A percentile compares a stretch with the other conserved stretches of the same genome.
phyloP scores from a whole-genome alignment of 2,797 vertebrate species.

The Mus caroli region DNA sequence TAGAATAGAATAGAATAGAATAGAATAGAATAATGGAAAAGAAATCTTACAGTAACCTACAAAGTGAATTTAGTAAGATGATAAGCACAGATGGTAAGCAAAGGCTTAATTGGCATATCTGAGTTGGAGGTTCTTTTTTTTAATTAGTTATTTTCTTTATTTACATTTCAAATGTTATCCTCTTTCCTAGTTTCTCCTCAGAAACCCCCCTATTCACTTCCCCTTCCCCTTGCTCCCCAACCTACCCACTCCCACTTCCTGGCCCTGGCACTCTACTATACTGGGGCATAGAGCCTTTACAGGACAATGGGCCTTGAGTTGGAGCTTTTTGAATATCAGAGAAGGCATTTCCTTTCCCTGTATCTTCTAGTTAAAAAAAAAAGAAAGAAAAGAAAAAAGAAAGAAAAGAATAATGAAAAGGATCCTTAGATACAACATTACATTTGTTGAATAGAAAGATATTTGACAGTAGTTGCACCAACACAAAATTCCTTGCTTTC shows the following conservation, averaged over 20 bases:
- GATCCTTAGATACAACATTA: not conserved
- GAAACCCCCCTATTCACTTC: too few species aligned
- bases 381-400: too few species aligned
- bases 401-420: not conserved
- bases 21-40: not conserved
- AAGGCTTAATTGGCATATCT: not conserved
- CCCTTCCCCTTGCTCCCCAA: too few species aligned
- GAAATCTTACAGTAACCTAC: not conserved
- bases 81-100: not conserved
- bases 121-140: not conserved
- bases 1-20: not conserved
- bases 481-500: not conserved
- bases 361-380: not conserved
- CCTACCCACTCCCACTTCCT: too few species aligned
- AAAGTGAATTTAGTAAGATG: slow-evolving; percentile 5
- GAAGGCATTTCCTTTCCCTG: not conserved
- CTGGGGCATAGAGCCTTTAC: too few species aligned
- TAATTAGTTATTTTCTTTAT: too few species aligned
- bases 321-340: not conserved
- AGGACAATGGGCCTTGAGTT: too few species aligned
- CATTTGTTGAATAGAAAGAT: not conserved
- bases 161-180: too few species aligned
- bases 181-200: too few species aligned
- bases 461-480: not conserved
- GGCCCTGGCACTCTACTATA: too few species aligned